phyloP scores from a whole-genome alignment of 2,797 vertebrate genomes.

The Epinephelus malabaricus region DNA sequence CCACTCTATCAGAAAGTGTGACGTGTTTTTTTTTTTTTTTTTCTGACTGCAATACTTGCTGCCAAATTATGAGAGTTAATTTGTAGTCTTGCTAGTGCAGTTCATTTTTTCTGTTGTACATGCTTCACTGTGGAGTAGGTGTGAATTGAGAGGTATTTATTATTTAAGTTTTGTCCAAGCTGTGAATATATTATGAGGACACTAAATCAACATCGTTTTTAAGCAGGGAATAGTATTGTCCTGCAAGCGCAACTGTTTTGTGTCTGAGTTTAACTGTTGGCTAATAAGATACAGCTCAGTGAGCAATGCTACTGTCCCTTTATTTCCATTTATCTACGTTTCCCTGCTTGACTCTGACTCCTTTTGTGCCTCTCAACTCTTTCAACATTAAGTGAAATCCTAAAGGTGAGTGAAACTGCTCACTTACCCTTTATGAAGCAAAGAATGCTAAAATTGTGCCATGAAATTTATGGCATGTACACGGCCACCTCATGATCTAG shows the following conservation, averaged over 20 bases:
- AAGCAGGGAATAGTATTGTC: not conserved
- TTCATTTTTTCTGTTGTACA: slow-evolving; percentile 2
- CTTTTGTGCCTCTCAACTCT: not conserved
- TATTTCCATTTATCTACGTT: not conserved
- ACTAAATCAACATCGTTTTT: slow-evolving; percentile 4
- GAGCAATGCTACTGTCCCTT: not conserved
- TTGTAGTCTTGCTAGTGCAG: slow-evolving; percentile 23
- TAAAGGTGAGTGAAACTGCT: slow-evolving; percentile 2
- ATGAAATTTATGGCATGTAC: slow-evolving; percentile 51
- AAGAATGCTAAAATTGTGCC: slow-evolving; percentile 29
- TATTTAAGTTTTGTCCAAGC: not conserved
- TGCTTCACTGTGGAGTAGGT: not conserved
- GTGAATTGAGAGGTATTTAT: slow-evolving; percentile 16
- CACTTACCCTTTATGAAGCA: slow-evolving; percentile 17
- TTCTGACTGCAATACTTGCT: slow-evolving; percentile 8
- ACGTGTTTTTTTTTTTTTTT: slow-evolving; percentile 8
- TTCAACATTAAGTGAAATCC: slow-evolving; percentile 16
- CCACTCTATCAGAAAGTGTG: slow-evolving; percentile 32
- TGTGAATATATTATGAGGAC: slow-evolving; percentile 3
- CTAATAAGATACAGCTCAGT: not conserved
- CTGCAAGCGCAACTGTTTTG: not conserved
- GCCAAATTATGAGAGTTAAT: slow-evolving; percentile 33
- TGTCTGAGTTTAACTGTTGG: not conserved
- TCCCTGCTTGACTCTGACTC: not conserved
- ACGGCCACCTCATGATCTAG: slow-evolving; percentile 18